Evolutionary conservation across 2,113 vertebrate species (phyloP).

Genomic region (Rhea americana): DNA sequence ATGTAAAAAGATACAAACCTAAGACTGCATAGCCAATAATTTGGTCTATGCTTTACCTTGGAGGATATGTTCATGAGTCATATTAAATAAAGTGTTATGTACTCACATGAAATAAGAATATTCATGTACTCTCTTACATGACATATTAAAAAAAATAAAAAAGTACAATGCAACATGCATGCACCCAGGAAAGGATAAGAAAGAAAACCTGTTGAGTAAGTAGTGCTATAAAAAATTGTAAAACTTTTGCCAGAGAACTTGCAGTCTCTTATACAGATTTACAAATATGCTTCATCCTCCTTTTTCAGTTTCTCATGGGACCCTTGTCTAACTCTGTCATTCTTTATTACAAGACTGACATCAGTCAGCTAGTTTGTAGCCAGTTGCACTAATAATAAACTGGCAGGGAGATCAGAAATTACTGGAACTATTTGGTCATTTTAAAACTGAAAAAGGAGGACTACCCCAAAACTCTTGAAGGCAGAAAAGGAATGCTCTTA

Average conservation of each 20-base stretch:
- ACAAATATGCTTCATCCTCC: constrained; percentile 21
- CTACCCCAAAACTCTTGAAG: constrained; percentile 37
- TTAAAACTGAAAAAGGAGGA: constrained; percentile 38
- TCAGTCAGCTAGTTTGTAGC: constrained; percentile 66
- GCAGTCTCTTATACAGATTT: not conserved
- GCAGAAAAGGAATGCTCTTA: not conserved
- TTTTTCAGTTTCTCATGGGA: constrained; percentile 14
- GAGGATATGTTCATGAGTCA: not conserved
- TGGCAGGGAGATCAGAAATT: constrained; percentile 67
- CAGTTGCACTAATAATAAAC: constrained; percentile 53
- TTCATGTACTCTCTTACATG: not conserved
- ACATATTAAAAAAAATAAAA: not conserved
- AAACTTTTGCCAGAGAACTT: not conserved
- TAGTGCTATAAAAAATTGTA: constrained; percentile 9
- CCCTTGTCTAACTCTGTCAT: constrained; percentile 41
- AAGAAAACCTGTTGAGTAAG: not conserved
- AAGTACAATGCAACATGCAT: not conserved
- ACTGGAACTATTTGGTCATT: constrained; percentile 69
- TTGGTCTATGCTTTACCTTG: not conserved
- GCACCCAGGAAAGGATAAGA: not conserved
- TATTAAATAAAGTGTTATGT: not conserved
- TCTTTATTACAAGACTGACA: constrained; percentile 58
- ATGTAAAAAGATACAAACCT: not conserved
- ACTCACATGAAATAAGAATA: not conserved
- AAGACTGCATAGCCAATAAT: not conserved